Conservation (phyloP, 2,113 vertebrate species). For the Copsychus sechellarum region DNA sequence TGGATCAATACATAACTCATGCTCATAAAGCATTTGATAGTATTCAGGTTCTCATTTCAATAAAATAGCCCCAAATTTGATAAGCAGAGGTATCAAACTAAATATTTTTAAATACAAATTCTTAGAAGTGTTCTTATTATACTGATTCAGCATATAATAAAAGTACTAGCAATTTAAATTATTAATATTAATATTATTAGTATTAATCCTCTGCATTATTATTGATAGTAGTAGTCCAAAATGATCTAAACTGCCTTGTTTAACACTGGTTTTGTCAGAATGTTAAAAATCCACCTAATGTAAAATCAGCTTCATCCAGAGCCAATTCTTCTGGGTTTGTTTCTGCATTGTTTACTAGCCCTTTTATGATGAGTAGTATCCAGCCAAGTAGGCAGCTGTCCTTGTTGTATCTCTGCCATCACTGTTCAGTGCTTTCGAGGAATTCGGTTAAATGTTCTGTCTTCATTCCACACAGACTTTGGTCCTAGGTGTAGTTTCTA, state of each 20-base stretch:
- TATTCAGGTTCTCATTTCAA: background rate
- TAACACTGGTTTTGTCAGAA: background rate
- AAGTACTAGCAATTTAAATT: background rate
- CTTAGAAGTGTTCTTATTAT: background rate
- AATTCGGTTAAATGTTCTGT: background rate
- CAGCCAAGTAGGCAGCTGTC: conserved; percentile 1
- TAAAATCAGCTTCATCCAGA: background rate
- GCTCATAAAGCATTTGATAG: background rate
- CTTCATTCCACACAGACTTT: background rate
- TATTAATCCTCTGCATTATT: background rate
- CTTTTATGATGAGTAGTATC: background rate
- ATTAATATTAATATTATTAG: background rate
- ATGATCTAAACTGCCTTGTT: background rate
- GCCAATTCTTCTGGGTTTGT: background rate
- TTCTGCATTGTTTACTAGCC: background rate
- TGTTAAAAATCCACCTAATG: background rate
- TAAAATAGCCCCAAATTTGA: background rate
- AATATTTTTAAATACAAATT: background rate
- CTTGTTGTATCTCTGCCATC: background rate
- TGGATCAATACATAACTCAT: background rate
- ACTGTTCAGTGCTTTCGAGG: background rate
- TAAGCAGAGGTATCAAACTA: background rate
- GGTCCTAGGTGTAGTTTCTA: background rate
- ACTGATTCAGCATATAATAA: background rate
- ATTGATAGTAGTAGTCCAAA: background rate